Percentiles rank a stretch among this genome's conserved stretches.
Evolutionary conservation across 2,888 invertebrate genomes (phyloP).

Genomic region (Lottia gigantea): DNA sequence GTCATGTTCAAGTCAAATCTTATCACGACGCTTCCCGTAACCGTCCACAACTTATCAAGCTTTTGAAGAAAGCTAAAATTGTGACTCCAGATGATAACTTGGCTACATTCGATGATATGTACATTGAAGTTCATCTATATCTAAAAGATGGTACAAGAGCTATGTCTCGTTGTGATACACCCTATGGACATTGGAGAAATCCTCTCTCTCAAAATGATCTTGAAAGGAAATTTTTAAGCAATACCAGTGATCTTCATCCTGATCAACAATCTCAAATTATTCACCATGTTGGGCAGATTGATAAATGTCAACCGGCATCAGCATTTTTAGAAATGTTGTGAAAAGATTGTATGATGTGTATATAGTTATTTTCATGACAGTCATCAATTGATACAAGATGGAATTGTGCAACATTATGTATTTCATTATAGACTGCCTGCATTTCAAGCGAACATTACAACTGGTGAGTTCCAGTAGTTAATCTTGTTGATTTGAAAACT

Average conservation of each 20-base stretch:
- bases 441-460: too few species aligned
- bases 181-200: constrained; percentile 53
- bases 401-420: too few species aligned
- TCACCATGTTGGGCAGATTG: constrained; percentile 22
- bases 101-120: constrained; percentile 51
- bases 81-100: constrained; percentile 38
- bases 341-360: not conserved
- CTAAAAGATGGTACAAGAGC: constrained; percentile 33
- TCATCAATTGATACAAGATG: too few species aligned
- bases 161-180: constrained; percentile 40
- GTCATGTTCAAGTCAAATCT: constrained; percentile 39
- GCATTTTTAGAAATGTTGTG: not conserved
- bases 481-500: too few species aligned
- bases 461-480: too few species aligned
- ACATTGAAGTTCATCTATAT: constrained; percentile 40
- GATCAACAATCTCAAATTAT: constrained; percentile 17
- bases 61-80: constrained; percentile 40
- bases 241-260: constrained; percentile 30
- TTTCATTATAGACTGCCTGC: too few species aligned
- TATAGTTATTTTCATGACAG: not conserved
- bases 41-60: constrained; percentile 30
- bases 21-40: constrained; percentile 30
- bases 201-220: constrained; percentile 44
- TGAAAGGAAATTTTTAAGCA: constrained; percentile 41
- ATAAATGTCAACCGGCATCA: constrained; percentile 6